Evolutionary conservation across 2,888 invertebrate genomes (phyloP).

Genomic region (Blastobasis adustella): DNA sequence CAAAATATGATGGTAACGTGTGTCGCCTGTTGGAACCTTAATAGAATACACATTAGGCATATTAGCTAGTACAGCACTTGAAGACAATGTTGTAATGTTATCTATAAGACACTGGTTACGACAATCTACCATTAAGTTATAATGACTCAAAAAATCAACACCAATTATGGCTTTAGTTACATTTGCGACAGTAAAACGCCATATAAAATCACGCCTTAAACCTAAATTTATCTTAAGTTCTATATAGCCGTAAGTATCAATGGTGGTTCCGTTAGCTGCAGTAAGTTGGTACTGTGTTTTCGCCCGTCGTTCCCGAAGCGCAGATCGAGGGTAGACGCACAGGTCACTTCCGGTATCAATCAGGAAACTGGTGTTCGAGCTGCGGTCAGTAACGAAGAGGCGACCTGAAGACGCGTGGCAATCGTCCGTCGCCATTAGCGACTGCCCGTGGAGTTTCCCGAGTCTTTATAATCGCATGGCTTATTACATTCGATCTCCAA

Average conservation of each 20-base stretch:
- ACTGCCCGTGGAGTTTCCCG: slow-evolving; percentile 17
- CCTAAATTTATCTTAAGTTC: slow-evolving; percentile 22
- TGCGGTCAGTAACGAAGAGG: slow-evolving; percentile 17
- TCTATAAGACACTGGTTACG: slow-evolving; percentile 18
- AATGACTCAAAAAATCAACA: slow-evolving; percentile 28
- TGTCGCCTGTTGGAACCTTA: slow-evolving; percentile 4
- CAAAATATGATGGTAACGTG: slow-evolving; percentile 4
- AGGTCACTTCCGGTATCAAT: slow-evolving; percentile 9
- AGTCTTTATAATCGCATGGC: slow-evolving; percentile 4
- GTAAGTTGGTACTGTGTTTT: slow-evolving; percentile 20
- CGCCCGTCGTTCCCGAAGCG: slow-evolving; percentile 11
- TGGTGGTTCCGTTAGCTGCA: slow-evolving; percentile 29
- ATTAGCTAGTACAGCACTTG: background rate
- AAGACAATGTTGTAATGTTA: slow-evolving; percentile 8
- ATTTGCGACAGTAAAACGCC: slow-evolving; percentile 34
- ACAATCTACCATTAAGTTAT: slow-evolving; percentile 27
- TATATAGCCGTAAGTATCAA: slow-evolving; percentile 26
- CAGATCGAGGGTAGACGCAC: slow-evolving; percentile 17
- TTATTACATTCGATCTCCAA: too few relatives aligned
- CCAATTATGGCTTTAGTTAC: too few relatives aligned
- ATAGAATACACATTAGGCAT: background rate
- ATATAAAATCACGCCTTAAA: slow-evolving; percentile 22
- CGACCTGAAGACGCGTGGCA: slow-evolving; percentile 15
- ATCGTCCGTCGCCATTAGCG: slow-evolving; percentile 22
- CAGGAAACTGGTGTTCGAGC: slow-evolving; percentile 14